Conservation (phyloP, 1,140 invertebrate species). For the Drosophila sproati region DNA sequence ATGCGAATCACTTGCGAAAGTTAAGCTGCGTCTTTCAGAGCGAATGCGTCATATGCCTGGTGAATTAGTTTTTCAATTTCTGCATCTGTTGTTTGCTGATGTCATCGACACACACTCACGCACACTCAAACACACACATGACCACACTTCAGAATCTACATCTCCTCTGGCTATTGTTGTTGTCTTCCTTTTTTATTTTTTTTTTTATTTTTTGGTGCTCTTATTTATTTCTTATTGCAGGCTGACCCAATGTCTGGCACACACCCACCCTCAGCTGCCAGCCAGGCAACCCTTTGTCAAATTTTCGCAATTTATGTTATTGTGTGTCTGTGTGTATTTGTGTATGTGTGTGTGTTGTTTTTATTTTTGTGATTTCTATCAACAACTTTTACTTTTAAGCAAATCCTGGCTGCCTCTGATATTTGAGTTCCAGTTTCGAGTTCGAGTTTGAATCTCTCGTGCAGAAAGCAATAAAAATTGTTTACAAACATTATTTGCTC, state of each 20-base stretch:
- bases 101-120: slow-evolving; percentile 60
- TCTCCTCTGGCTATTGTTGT: slow-evolving; percentile 2
- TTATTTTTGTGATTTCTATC: slow-evolving; percentile 77
- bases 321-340: slow-evolving; percentile 22
- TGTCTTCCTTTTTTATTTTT: slow-evolving; percentile 28
- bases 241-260: slow-evolving; percentile 65
- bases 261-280: slow-evolving; percentile 23
- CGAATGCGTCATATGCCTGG: slow-evolving; percentile 50
- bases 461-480: slow-evolving; percentile 84
- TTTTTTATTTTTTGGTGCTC: slow-evolving; percentile 38
- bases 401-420: slow-evolving; percentile 45
- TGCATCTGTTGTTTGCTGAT: slow-evolving; percentile 75
- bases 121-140: slow-evolving; percentile 10
- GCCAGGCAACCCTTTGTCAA: slow-evolving; percentile 73
- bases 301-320: slow-evolving; percentile 80
- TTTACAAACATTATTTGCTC: slow-evolving; percentile 81
- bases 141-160: slow-evolving; percentile 29
- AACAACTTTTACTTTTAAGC: slow-evolving; percentile 82
- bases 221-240: slow-evolving; percentile 67
- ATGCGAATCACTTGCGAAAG: slow-evolving; percentile 66
- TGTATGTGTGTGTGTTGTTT: no score
- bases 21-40: slow-evolving; percentile 42
- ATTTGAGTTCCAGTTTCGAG: slow-evolving; percentile 20
- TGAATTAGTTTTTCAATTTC: slow-evolving; percentile 77
- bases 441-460: slow-evolving; percentile 34